These are phyloP conservation scores for Apostichopus japonicus DNA, from an alignment of 35 echinoderm and acorn worm species.

Conservation along the genomic window DNA sequence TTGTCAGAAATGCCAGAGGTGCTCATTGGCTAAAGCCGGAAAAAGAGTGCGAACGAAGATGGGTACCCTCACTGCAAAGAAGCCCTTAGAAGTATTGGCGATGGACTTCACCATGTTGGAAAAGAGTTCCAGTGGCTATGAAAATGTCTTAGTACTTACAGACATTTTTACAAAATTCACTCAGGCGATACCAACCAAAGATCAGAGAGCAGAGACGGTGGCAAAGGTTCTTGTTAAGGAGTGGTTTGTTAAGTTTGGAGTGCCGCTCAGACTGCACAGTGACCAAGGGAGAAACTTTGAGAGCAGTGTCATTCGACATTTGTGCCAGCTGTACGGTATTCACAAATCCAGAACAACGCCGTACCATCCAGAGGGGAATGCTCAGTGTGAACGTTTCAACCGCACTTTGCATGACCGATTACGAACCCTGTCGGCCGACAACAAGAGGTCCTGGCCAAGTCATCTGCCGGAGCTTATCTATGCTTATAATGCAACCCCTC, in stretches of 20 bases:
- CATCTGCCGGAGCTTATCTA: slow-evolving; percentile 72
- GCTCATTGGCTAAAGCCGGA: too few species aligned
- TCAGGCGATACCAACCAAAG: slow-evolving; percentile 54
- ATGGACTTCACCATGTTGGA: slow-evolving; percentile 75
- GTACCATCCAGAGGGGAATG: slow-evolving; percentile 32
- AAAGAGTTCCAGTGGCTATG: too few species aligned
- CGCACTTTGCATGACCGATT: slow-evolving; percentile 39
- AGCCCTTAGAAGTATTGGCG: slow-evolving; percentile 66
- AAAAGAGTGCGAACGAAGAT: slow-evolving; percentile 59
- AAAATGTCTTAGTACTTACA: too few species aligned
- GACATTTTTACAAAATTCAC: slow-evolving; percentile 61
- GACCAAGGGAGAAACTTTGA: slow-evolving; percentile 62
- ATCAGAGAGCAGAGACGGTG: slow-evolving; percentile 41
- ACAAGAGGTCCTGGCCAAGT: slow-evolving; percentile 70
- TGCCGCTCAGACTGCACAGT: slow-evolving; percentile 22
- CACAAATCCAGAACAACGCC: slow-evolving; percentile 22
- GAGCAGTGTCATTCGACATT: slow-evolving; percentile 18
- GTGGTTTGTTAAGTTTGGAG: slow-evolving; percentile 55
- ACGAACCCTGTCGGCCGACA: slow-evolving; percentile 40
- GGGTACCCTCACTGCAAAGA: slow-evolving; percentile 62
- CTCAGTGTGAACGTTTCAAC: slow-evolving; percentile 38
- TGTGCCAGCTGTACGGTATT: too few species aligned
- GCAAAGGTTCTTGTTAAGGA: slow-evolving; percentile 29
- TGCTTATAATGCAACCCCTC: slow-evolving; percentile 74
- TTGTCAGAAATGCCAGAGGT: too few species aligned